phyloP scores from a whole-genome alignment of 1,140 invertebrate species.

The Bilobella aurantiaca region DNA sequence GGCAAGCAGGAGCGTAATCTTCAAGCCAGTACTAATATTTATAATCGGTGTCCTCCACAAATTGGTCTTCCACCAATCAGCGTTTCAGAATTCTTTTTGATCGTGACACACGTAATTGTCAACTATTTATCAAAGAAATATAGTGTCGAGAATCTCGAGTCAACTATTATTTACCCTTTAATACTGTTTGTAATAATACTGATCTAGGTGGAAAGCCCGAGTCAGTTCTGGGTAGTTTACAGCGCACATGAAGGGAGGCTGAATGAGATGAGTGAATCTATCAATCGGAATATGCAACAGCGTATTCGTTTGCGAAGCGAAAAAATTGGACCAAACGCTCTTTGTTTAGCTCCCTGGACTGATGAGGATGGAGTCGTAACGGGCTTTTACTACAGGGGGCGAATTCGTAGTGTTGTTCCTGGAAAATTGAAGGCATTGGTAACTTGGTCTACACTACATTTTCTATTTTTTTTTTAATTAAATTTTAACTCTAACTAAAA shows the following conservation, averaged over 20 bases:
- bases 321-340: conserved; percentile 6
- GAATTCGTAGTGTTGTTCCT: conserved; percentile 17
- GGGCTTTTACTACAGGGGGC: conserved; percentile 23
- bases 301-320: not conserved
- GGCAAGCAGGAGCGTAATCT: conserved; percentile 8
- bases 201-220: conserved; percentile 19
- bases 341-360: conserved; percentile 28
- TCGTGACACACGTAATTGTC: no score
- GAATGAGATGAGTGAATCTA: not conserved
- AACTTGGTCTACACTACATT: no score
- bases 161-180: no score
- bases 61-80: conserved; percentile 11
- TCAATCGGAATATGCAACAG: conserved; percentile 2
- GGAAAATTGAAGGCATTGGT: conserved; percentile 13
- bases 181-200: not conserved
- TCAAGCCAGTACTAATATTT: not conserved
- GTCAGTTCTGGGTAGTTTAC: conserved; percentile 29
- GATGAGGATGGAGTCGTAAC: not conserved
- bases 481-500: no score
- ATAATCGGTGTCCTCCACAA: conserved; percentile 11
- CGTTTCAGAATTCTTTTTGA: not conserved
- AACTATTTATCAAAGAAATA: no score
- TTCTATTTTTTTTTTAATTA: no score
- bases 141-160: no score
- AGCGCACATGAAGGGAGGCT: not conserved